Percentiles rank a stretch among this genome's conserved stretches.
Evolutionary conservation across 2,797 vertebrate species (phyloP).

Genomic region (Amniataba percoides): DNA sequence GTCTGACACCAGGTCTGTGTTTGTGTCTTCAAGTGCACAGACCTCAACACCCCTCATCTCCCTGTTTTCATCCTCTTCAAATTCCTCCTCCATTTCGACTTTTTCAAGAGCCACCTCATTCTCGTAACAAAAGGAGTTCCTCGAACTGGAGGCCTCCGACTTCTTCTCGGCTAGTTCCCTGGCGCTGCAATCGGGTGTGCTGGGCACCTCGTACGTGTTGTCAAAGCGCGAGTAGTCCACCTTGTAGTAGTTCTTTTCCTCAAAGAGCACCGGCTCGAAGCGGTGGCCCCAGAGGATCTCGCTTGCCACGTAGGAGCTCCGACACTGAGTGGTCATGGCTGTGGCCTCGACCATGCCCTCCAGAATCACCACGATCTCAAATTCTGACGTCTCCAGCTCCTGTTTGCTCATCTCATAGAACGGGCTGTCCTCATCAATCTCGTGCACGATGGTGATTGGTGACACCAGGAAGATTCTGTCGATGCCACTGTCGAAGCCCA

Average conservation of each 20-base stretch:
- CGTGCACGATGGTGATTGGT: slow-evolving; percentile 95
- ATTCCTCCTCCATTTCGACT: slow-evolving; percentile 89
- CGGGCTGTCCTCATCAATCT: slow-evolving; percentile 96
- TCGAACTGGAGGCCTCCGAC: slow-evolving; percentile 87
- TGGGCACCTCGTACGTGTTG: slow-evolving; percentile 96
- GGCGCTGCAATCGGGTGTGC: slow-evolving; percentile 94
- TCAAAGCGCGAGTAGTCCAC: slow-evolving; percentile 97
- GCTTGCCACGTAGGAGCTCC: slow-evolving; percentile 94
- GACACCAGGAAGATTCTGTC: slow-evolving; percentile 97
- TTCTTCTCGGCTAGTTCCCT: slow-evolving; percentile 95
- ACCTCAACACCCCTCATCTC: slow-evolving; percentile 54
- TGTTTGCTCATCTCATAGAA: slow-evolving; percentile 94
- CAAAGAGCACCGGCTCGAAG: slow-evolving; percentile 96
- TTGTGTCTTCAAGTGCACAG: slow-evolving; percentile 85
- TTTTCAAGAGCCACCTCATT: slow-evolving; percentile 97
- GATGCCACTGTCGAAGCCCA: slow-evolving; percentile 96
- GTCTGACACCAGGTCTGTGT: slow-evolving; percentile 87
- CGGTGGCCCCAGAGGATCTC: slow-evolving; percentile 98
- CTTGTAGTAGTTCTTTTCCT: slow-evolving; percentile 97
- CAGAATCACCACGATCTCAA: slow-evolving; percentile 97
- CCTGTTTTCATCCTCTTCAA: slow-evolving; percentile 67
- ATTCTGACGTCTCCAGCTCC: slow-evolving; percentile 93
- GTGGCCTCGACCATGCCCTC: slow-evolving; percentile 99
- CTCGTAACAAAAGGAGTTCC: slow-evolving; percentile 98
- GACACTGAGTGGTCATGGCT: slow-evolving; percentile 97